A percentile compares a stretch with the other conserved stretches of the same genome.
phyloP scores from a whole-genome alignment of 2,888 invertebrate species.

The Hypena proboscidalis region DNA sequence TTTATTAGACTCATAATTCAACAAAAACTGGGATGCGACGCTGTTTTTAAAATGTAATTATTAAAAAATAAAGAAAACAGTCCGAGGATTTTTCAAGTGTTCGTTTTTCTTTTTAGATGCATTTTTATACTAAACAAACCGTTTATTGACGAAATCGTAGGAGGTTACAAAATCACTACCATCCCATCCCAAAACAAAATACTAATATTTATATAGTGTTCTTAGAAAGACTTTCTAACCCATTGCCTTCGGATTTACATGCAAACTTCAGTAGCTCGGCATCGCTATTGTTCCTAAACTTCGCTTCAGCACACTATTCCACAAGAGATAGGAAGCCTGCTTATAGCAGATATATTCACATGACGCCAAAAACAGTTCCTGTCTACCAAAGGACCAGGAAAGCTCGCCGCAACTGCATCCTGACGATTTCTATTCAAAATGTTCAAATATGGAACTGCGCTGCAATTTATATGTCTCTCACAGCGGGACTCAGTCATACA shows the following conservation, averaged over 20 bases:
- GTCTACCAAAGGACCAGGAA: constrained; percentile 29
- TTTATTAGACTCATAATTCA: constrained; percentile 45
- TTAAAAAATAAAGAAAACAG: constrained; percentile 15
- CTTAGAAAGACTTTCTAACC: too few species aligned
- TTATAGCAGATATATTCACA: constrained; percentile 38
- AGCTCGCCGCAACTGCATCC: constrained; percentile 40
- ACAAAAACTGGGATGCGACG: constrained; percentile 29
- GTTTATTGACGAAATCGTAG: too few species aligned
- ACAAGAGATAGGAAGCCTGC: constrained; percentile 19
- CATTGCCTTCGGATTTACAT: too few species aligned
- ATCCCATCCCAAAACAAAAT: too few species aligned
- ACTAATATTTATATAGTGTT: too few species aligned
- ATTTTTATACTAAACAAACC: too few species aligned
- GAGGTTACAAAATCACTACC: too few species aligned
- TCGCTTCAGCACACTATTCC: neutral
- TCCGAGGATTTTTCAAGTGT: too few species aligned
- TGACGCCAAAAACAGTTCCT: constrained; percentile 38
- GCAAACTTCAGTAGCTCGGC: too few species aligned
- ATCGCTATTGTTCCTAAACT: too few species aligned
- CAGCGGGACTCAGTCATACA: constrained; percentile 62
- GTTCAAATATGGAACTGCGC: constrained; percentile 40
- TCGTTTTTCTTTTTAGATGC: too few species aligned
- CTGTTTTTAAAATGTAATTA: constrained; percentile 40
- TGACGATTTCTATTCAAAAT: constrained; percentile 51
- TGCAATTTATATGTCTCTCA: constrained; percentile 75